Percentiles rank a stretch among this genome's conserved stretches.
These are phyloP conservation scores for Knipowitschia caucasica DNA, from an alignment of 2,797 vertebrate genomes.

Conservation along the genomic window DNA sequence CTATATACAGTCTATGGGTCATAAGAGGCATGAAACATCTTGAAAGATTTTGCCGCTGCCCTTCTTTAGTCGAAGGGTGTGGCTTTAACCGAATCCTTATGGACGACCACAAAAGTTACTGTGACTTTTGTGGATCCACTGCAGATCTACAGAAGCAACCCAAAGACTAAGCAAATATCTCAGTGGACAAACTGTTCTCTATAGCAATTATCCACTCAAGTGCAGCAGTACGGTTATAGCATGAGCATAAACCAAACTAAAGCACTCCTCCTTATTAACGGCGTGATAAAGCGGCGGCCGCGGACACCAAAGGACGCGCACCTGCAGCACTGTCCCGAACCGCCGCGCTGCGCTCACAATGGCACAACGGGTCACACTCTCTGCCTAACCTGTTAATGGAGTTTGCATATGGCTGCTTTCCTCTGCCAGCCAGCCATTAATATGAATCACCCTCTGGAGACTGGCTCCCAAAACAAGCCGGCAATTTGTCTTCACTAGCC, in stretches of 20 bases:
- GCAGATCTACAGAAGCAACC: no score
- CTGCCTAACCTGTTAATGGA: conserved; percentile 78
- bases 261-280: conserved; percentile 7
- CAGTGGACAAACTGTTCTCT: neutral
- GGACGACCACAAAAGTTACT: no score
- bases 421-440: conserved; percentile 76
- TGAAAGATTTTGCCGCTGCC: no score
- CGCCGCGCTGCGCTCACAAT: conserved; percentile 43
- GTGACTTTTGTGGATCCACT: no score
- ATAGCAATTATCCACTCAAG: neutral
- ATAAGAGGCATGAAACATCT: no score
- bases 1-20: no score
- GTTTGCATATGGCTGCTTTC: conserved; percentile 74
- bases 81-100: no score
- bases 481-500: conserved; percentile 82
- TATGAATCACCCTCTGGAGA: conserved; percentile 76
- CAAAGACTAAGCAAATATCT: no score
- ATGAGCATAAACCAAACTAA: neutral
- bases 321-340: conserved; percentile 39
- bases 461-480: conserved; percentile 61
- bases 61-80: no score
- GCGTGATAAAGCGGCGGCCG: conserved; percentile 5
- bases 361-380: conserved; percentile 61
- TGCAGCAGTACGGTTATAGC: neutral
- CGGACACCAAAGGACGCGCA: conserved; percentile 23